phyloP scores from a whole-genome alignment of 1,140 invertebrate genomes.

The Trichogramma pretiosum region DNA sequence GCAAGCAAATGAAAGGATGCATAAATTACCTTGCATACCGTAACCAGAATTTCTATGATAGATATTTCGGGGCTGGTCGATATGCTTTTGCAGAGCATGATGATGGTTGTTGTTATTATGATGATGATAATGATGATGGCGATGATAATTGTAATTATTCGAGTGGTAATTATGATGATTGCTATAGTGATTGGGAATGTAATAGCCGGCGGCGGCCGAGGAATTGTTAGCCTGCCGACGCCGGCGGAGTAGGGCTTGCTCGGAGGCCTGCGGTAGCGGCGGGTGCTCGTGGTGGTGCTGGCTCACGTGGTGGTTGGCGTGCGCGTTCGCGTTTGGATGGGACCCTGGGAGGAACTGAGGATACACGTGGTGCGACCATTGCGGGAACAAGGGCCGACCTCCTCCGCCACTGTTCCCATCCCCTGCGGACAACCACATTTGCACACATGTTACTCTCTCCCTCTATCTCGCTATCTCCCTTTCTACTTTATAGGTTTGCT shows the following conservation, averaged over 20 bases:
- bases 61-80: conserved; percentile 50
- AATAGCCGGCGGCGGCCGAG: conserved; percentile 30
- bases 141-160: conserved; percentile 43
- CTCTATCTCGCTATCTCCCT: neutral
- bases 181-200: conserved; percentile 41
- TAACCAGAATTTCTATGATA: conserved; percentile 55
- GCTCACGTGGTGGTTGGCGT: conserved; percentile 47
- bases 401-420: conserved; percentile 46
- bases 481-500: too few relatives aligned
- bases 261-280: conserved; percentile 43
- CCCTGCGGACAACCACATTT: conserved; percentile 43
- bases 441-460: conserved; percentile 9
- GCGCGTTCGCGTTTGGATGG: conserved; percentile 60
- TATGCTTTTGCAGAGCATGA: conserved; percentile 51
- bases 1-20: neutral
- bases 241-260: conserved; percentile 37
- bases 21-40: conserved; percentile 56
- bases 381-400: conserved; percentile 72
- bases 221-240: conserved; percentile 30
- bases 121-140: conserved; percentile 43
- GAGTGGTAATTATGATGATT: conserved; percentile 44
- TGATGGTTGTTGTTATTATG: conserved; percentile 45
- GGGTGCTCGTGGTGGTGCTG: conserved; percentile 50
- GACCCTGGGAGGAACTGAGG: conserved; percentile 82
- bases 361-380: conserved; percentile 87